Conservation (phyloP, 2,113 vertebrate genomes). For the Tor tambroides region DNA sequence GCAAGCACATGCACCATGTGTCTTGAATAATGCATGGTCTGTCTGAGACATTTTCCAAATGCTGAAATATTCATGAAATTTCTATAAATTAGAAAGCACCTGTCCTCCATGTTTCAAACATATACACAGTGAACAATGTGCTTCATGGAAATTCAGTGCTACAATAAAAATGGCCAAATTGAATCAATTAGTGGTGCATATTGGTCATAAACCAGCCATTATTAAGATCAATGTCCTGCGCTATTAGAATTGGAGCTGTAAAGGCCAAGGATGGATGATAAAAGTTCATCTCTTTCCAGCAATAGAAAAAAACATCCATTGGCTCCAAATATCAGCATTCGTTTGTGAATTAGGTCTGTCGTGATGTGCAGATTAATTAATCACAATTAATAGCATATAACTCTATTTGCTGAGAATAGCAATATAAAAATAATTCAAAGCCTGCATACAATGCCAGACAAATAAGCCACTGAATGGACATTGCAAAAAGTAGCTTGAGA, state of each 20-base stretch:
- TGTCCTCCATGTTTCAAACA: slow-evolving; percentile 44
- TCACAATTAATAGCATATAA: neutral
- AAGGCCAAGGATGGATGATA: slow-evolving; percentile 39
- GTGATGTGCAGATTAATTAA: neutral
- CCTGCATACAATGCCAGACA: neutral
- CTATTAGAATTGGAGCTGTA: slow-evolving; percentile 24
- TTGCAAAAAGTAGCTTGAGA: neutral
- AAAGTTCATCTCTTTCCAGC: slow-evolving; percentile 25
- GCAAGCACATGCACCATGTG: slow-evolving; percentile 59
- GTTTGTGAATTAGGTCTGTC: neutral
- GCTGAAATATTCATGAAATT: slow-evolving; percentile 63
- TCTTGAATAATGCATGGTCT: slow-evolving; percentile 61
- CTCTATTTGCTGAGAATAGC: slow-evolving; percentile 7
- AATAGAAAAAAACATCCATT: neutral
- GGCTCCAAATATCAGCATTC: slow-evolving; percentile 4
- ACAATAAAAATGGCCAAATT: slow-evolving; percentile 45
- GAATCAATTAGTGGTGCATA: slow-evolving; percentile 52
- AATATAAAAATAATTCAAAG: neutral
- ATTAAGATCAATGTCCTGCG: slow-evolving; percentile 51
- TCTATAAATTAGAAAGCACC: slow-evolving; percentile 58
- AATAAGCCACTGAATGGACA: neutral
- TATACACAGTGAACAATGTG: slow-evolving; percentile 36
- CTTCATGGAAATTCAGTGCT: slow-evolving; percentile 27
- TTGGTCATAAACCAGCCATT: slow-evolving; percentile 48
- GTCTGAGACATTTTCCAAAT: slow-evolving; percentile 59